Evolutionary conservation across 2,888 invertebrate genomes (phyloP).

Genomic region (Euspilapteryx auroguttella): DNA sequence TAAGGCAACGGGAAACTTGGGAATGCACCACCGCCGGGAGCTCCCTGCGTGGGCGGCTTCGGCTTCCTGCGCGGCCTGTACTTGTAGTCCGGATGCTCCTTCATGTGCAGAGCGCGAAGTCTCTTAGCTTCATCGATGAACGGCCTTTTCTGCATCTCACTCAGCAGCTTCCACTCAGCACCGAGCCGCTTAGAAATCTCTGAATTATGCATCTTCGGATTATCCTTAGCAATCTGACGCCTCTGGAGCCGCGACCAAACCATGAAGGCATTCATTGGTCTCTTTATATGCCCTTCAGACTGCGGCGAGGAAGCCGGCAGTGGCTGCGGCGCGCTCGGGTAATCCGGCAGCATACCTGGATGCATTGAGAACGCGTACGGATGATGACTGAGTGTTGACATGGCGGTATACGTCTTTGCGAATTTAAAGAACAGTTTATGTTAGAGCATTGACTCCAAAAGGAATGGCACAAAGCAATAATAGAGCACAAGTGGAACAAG

Average conservation of each 20-base stretch:
- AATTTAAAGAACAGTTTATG: conserved; percentile 13
- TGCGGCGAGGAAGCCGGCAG: conserved; percentile 47
- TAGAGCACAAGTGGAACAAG: conserved; percentile 26
- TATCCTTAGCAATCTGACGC: conserved; percentile 90
- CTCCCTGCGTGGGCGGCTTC: conserved; percentile 66
- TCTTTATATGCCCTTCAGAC: conserved; percentile 82
- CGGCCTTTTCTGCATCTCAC: conserved; percentile 86
- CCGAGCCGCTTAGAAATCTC: conserved; percentile 91
- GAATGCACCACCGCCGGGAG: conserved; percentile 56
- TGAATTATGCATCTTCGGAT: conserved; percentile 91
- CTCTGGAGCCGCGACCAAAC: conserved; percentile 93
- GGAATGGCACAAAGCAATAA: conserved; percentile 42
- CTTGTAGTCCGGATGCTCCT: conserved; percentile 90
- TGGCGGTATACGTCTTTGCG: conserved; percentile 13
- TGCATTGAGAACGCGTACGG: conserved; percentile 58
- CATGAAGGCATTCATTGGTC: conserved; percentile 99
- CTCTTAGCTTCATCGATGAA: conserved; percentile 96
- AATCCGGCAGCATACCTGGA: conserved; percentile 49
- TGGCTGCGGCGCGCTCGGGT: conserved; percentile 36
- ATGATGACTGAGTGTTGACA: conserved; percentile 55
- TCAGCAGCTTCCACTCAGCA: conserved; percentile 89
- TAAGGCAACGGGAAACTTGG: conserved; percentile 67
- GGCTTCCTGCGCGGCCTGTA: conserved; percentile 85
- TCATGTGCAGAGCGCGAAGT: conserved; percentile 84
- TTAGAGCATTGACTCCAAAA: conserved; percentile 33